Percentiles rank a stretch among this genome's conserved stretches.
Conservation (phyloP, 2,797 vertebrate genomes). For the Anas capensis region DNA sequence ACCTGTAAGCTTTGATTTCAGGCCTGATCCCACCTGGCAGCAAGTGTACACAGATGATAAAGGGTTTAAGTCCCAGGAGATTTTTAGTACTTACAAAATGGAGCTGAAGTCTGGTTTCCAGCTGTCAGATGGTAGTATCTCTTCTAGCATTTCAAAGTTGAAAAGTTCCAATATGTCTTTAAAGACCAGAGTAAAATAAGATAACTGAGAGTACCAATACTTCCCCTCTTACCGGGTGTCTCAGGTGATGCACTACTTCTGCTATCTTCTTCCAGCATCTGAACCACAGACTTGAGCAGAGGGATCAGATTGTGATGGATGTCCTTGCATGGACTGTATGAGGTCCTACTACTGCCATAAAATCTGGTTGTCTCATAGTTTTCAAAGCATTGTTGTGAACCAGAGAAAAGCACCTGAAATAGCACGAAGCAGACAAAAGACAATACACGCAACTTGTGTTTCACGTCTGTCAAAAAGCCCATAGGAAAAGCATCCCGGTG, state of each 20-base stretch:
- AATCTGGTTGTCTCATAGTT: constrained; percentile 80
- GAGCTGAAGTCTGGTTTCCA: background rate
- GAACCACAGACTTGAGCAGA: constrained; percentile 81
- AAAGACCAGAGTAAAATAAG: background rate
- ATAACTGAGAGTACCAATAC: background rate
- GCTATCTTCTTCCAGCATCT: constrained; percentile 77
- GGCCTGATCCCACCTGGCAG: background rate
- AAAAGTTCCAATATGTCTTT: background rate
- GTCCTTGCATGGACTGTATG: constrained; percentile 22
- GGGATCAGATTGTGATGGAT: constrained; percentile 83
- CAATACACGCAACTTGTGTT: background rate
- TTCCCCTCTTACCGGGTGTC: background rate
- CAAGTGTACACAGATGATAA: background rate
- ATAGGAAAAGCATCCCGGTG: background rate
- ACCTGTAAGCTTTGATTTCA: background rate
- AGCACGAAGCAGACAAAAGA: background rate
- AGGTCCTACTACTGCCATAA: constrained; percentile 24
- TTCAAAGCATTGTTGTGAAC: constrained; percentile 80
- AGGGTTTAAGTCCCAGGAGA: background rate
- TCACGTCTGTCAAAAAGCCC: rapidly evolving
- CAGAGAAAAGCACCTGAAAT: constrained; percentile 81
- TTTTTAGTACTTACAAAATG: background rate
- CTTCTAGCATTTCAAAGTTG: background rate
- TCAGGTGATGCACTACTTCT: background rate
- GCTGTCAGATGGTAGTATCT: background rate